Percentiles rank a stretch among this genome's conserved stretches.
Evolutionary conservation across 1,140 invertebrate genomes (phyloP).

Genomic region (Pogonognathellus flavescens): DNA sequence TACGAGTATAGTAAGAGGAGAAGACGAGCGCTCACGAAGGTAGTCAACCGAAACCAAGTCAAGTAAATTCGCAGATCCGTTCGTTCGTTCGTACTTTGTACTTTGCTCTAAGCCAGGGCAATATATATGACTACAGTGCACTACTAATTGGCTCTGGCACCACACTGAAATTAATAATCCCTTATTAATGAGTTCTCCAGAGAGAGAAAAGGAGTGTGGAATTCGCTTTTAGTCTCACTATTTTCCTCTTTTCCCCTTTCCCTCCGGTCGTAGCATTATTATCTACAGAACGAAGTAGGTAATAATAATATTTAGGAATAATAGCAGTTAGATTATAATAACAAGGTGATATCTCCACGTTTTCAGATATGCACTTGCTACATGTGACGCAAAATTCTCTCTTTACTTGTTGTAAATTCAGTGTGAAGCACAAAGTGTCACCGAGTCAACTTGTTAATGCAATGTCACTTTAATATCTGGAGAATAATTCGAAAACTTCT

Average conservation of each 20-base stretch:
- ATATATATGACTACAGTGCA: conserved; percentile 18
- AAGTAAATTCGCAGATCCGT: conserved; percentile 5
- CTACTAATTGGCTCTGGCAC: conserved; percentile 40
- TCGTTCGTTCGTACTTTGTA: neutral
- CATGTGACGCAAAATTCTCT: neutral
- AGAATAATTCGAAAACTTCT: conserved; percentile 41
- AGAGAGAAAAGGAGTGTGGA: conserved; percentile 47
- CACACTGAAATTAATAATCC: conserved; percentile 51
- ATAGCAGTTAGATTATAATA: neutral
- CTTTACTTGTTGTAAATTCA: neutral
- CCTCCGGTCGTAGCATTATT: too few relatives aligned
- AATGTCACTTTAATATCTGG: conserved; percentile 1
- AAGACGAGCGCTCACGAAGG: neutral
- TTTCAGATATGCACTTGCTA: neutral
- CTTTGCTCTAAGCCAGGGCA: neutral
- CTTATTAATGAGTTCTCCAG: conserved; percentile 49
- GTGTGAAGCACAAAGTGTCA: neutral
- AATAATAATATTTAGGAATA: neutral
- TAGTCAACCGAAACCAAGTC: neutral
- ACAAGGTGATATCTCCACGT: neutral
- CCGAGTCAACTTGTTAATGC: conserved; percentile 13
- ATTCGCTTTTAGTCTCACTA: conserved; percentile 23
- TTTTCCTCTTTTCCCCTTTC: neutral
- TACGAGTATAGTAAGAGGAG: neutral
- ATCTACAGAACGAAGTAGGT: neutral